Evolutionary conservation across 2,797 vertebrate genomes (phyloP).

Genomic region (Neosilurus mollespiculum): DNA sequence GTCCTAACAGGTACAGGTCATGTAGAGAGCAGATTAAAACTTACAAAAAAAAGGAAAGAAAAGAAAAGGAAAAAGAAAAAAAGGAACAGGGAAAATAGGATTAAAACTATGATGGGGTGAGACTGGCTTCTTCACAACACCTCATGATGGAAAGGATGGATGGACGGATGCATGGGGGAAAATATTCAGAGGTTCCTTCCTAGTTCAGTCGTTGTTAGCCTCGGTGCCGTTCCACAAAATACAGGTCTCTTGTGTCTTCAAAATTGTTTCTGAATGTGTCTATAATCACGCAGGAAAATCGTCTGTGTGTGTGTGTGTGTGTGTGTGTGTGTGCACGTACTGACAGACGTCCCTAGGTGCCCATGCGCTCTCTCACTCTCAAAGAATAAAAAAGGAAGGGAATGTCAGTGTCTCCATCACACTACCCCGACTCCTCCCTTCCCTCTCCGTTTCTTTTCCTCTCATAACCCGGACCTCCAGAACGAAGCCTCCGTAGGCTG

Average conservation of each 20-base stretch:
- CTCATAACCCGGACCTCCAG: slow-evolving; percentile 18
- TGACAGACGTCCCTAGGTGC: slow-evolving; percentile 34
- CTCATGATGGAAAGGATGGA: slow-evolving; percentile 20
- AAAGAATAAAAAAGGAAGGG: slow-evolving; percentile 30
- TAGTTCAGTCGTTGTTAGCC: slow-evolving; percentile 35
- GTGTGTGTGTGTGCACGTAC: slow-evolving; percentile 4
- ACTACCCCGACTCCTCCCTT: slow-evolving; percentile 4
- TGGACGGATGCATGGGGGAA: neutral
- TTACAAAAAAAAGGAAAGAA: slow-evolving; percentile 10
- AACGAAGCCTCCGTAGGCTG: slow-evolving; percentile 17
- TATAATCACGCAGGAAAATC: neutral
- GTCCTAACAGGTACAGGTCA: slow-evolving; percentile 30
- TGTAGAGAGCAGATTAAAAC: slow-evolving; percentile 10
- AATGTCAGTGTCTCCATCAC: neutral
- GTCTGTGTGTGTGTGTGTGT: neutral
- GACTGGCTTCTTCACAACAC: slow-evolving; percentile 28
- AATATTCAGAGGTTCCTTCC: slow-evolving; percentile 28
- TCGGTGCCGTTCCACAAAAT: slow-evolving; percentile 27
- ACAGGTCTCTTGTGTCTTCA: neutral
- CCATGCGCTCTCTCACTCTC: slow-evolving; percentile 27
- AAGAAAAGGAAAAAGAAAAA: neutral
- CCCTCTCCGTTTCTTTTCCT: slow-evolving; percentile 33
- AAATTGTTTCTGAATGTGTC: neutral
- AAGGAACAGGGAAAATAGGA: neutral
- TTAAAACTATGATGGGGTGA: slow-evolving; percentile 23